phyloP scores from a whole-genome alignment of 2,888 invertebrate species.

The Caenorhabditis sulstoni region DNA sequence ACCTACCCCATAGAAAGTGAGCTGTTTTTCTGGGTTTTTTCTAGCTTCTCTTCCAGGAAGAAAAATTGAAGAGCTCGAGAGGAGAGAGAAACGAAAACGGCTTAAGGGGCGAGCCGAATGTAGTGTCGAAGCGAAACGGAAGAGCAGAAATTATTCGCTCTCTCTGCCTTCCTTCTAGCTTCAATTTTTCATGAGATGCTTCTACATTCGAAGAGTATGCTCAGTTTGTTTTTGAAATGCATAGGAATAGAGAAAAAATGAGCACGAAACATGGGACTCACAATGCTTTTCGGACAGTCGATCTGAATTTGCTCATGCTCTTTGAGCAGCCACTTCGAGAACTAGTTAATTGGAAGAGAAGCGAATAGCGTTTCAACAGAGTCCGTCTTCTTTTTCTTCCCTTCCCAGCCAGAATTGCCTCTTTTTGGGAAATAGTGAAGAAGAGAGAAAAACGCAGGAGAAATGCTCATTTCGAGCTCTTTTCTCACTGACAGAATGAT shows the following conservation, averaged over 20 bases:
- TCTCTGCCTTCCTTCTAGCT: not conserved
- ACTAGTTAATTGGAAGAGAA: constrained; percentile 4
- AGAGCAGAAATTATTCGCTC: constrained; percentile 39
- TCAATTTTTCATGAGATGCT: constrained; percentile 52
- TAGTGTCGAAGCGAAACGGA: constrained; percentile 36
- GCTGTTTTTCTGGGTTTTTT: constrained; percentile 18
- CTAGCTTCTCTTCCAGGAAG: constrained; percentile 15
- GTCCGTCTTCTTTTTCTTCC: not conserved
- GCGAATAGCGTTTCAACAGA: not conserved
- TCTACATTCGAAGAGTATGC: constrained; percentile 3
- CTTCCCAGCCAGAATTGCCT: not conserved
- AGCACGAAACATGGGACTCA: not conserved
- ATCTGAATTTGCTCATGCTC: constrained; percentile 6
- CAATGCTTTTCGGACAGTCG: constrained; percentile 24
- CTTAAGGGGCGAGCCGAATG: constrained; percentile 31
- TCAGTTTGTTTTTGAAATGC: not conserved
- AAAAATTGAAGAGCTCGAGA: constrained; percentile 35
- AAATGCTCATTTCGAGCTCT: constrained; percentile 5
- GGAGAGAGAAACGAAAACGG: constrained; percentile 17
- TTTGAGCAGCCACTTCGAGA: not conserved
- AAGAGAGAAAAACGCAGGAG: constrained; percentile 6
- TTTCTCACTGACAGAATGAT: constrained; percentile 13
- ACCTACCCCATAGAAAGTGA: constrained; percentile 34
- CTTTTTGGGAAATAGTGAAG: constrained; percentile 6
- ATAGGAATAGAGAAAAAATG: too few relatives aligned